phyloP scores from a whole-genome alignment of 2,113 vertebrate genomes.

The Phrynosoma platyrhinos region DNA sequence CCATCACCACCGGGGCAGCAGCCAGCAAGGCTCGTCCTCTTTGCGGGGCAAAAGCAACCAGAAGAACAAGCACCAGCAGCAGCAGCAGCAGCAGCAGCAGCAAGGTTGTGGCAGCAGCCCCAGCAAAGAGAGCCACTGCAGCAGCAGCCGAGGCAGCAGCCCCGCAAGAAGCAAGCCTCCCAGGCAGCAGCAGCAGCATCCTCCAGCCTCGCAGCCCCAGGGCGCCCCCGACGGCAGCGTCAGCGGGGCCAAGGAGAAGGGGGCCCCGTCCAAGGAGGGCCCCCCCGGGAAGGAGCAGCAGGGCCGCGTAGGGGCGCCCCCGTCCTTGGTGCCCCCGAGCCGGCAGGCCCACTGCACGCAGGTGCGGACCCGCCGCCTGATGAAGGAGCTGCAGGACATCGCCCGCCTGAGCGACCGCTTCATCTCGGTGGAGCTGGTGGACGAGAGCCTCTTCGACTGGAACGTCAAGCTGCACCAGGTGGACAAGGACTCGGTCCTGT shows the following conservation, averaged over 20 bases:
- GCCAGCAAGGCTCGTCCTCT: conserved; percentile 87
- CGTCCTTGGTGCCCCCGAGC: conserved; percentile 78
- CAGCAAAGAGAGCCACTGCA: conserved; percentile 77
- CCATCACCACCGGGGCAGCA: conserved; percentile 69
- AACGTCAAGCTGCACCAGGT: conserved; percentile 99
- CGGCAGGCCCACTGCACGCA: conserved; percentile 96
- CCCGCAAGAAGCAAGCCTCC: no score
- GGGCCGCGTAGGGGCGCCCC: not conserved
- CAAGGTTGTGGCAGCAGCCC: conserved; percentile 78
- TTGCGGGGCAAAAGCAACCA: conserved; percentile 88
- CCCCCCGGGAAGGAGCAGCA: conserved; percentile 74
- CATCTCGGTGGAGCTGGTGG: conserved; percentile 98
- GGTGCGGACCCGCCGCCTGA: conserved; percentile 94
- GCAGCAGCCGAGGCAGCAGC: conserved; percentile 78
- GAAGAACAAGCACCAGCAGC: conserved; percentile 83
- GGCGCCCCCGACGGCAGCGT: no score
- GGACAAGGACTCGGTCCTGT: conserved; percentile 99
- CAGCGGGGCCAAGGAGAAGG: conserved; percentile 79
- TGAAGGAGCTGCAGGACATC: conserved; percentile 99
- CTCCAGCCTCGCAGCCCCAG: no score
- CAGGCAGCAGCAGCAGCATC: no score
- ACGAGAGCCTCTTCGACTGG: conserved; percentile 99
- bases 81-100: conserved; percentile 83
- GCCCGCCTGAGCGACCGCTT: conserved; percentile 95
- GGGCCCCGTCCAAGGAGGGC: conserved; percentile 70